A percentile compares a stretch with the other conserved stretches of the same genome.
Evolutionary conservation across 2,888 invertebrate species (phyloP).

Genomic region (Cephus sareptanus): DNA sequence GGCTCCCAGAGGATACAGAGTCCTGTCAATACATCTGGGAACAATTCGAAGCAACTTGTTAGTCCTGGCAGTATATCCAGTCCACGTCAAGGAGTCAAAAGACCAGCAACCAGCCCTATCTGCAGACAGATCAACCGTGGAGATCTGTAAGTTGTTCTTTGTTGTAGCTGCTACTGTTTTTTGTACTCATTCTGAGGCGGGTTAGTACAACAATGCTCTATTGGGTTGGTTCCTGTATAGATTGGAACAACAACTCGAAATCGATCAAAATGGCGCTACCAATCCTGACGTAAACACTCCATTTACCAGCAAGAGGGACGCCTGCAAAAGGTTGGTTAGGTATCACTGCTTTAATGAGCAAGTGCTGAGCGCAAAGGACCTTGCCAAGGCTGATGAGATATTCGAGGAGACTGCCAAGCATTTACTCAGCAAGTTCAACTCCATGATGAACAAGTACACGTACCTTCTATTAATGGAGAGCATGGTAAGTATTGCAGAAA

Average conservation of each 20-base stretch:
- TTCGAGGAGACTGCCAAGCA: slow-evolving; percentile 77
- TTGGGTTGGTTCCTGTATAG: slow-evolving; percentile 63
- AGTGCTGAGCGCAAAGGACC: slow-evolving; percentile 73
- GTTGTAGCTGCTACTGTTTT: slow-evolving; percentile 13
- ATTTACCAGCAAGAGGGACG: slow-evolving; percentile 78
- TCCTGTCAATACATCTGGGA: slow-evolving; percentile 39
- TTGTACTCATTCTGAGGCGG: not conserved
- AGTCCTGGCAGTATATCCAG: slow-evolving; percentile 47
- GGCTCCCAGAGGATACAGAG: slow-evolving; percentile 39
- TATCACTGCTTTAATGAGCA: slow-evolving; percentile 82
- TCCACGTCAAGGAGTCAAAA: slow-evolving; percentile 61
- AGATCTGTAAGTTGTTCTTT: slow-evolving; percentile 58
- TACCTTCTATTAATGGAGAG: slow-evolving; percentile 80
- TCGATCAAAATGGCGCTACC: slow-evolving; percentile 79
- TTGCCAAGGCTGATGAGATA: slow-evolving; percentile 76
- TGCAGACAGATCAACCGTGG: slow-evolving; percentile 59
- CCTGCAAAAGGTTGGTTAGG: slow-evolving; percentile 78
- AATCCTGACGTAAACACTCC: slow-evolving; percentile 80
- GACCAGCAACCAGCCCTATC: slow-evolving; percentile 60
- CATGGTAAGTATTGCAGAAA: slow-evolving; percentile 70
- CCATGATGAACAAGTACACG: slow-evolving; percentile 80
- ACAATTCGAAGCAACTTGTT: slow-evolving; percentile 43
- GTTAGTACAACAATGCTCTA: not conserved
- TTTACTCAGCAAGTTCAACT: slow-evolving; percentile 76
- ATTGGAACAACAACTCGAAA: slow-evolving; percentile 79